phyloP scores from a whole-genome alignment of 2,888 invertebrate genomes.

The Cerceris ruficornis region DNA sequence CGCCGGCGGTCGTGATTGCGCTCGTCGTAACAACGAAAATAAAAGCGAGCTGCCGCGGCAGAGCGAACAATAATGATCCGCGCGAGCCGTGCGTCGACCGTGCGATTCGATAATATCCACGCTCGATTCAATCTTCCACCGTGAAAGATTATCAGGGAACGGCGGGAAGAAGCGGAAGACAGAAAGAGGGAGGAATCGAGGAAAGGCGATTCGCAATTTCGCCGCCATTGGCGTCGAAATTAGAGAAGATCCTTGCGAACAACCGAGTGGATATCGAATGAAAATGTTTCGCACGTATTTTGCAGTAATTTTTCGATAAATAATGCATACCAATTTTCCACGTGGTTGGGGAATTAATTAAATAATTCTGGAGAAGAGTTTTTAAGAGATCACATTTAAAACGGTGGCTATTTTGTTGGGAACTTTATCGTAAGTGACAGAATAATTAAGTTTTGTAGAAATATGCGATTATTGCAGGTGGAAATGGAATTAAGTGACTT shows the following conservation, averaged over 20 bases:
- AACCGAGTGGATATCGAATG: not conserved
- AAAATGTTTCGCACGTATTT: not conserved
- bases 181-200: slow-evolving; percentile 4
- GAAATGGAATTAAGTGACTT: too few relatives aligned
- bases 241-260: slow-evolving; percentile 3
- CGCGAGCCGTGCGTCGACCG: slow-evolving; percentile 41
- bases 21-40: slow-evolving; percentile 39
- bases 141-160: slow-evolving; percentile 46
- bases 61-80: slow-evolving; percentile 50
- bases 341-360: too few relatives aligned
- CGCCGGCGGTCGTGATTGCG: slow-evolving; percentile 46
- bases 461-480: too few relatives aligned
- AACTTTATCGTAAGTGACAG: too few relatives aligned
- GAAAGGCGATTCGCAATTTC: slow-evolving; percentile 17
- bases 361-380: too few relatives aligned
- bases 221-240: slow-evolving; percentile 5
- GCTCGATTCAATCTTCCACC: slow-evolving; percentile 48
- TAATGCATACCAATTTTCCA: too few relatives aligned
- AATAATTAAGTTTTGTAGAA: too few relatives aligned
- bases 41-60: slow-evolving; percentile 27
- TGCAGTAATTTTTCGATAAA: too few relatives aligned
- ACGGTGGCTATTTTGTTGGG: too few relatives aligned
- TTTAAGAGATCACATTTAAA: too few relatives aligned
- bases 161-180: slow-evolving; percentile 9
- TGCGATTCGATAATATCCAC: slow-evolving; percentile 60